A percentile compares a stretch with the other conserved stretches of the same genome.
Evolutionary conservation across 2,888 invertebrate genomes (phyloP).

Genomic region (Thalpophila matura): DNA sequence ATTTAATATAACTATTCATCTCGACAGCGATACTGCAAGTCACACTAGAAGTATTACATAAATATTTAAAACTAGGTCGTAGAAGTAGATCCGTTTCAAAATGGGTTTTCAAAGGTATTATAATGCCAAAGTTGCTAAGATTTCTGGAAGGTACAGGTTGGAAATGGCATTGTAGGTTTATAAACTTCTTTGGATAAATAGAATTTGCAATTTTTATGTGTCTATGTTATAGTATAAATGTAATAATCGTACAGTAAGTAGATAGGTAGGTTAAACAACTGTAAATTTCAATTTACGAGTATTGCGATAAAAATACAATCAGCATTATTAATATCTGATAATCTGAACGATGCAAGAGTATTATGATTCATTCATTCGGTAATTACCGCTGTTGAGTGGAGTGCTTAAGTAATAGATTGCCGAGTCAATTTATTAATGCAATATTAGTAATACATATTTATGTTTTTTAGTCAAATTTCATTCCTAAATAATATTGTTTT

Average conservation of each 20-base stretch:
- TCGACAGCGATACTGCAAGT: slow-evolving; percentile 19
- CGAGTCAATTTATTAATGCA: slow-evolving; percentile 50
- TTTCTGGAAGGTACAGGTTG: slow-evolving; percentile 21
- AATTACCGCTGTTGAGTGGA: slow-evolving; percentile 32
- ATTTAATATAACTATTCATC: slow-evolving; percentile 18
- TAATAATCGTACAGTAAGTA: slow-evolving; percentile 41
- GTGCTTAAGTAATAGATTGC: slow-evolving; percentile 45
- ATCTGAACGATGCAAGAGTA: slow-evolving; percentile 46
- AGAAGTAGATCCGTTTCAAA: slow-evolving; percentile 41
- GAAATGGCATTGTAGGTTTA: slow-evolving; percentile 37
- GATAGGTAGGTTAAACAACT: slow-evolving; percentile 19
- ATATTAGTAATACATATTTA: slow-evolving; percentile 57
- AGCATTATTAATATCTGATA: slow-evolving; percentile 46
- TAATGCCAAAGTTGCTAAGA: slow-evolving; percentile 49
- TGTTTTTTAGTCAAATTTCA: slow-evolving; percentile 58
- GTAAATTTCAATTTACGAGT: slow-evolving; percentile 37
- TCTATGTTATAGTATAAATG: slow-evolving; percentile 38
- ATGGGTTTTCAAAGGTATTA: slow-evolving; percentile 36
- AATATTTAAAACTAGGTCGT: slow-evolving; percentile 37
- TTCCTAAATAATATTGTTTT: slow-evolving; percentile 65
- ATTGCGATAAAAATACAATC: slow-evolving; percentile 62
- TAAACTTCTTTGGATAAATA: slow-evolving; percentile 37
- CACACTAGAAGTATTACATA: slow-evolving; percentile 52
- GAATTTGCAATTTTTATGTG: slow-evolving; percentile 38
- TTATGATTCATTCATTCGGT: slow-evolving; percentile 42